Conservation (phyloP, 2,797 vertebrate genomes). For the Schizopygopsis malacanthus region DNA sequence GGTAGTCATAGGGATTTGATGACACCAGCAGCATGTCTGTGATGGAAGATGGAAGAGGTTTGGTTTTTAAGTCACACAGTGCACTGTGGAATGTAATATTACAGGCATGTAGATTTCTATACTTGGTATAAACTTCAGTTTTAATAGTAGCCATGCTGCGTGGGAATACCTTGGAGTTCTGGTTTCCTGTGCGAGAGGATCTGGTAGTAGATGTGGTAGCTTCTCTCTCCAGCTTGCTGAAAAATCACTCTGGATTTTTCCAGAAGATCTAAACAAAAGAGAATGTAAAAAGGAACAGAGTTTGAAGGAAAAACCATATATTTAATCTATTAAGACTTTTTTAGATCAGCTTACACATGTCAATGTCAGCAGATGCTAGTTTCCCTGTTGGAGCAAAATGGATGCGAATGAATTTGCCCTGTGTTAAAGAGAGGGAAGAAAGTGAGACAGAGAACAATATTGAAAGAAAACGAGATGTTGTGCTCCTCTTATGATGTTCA, state of each 20-base stretch:
- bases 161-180: slow-evolving; percentile 85
- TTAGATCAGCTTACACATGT: slow-evolving; percentile 86
- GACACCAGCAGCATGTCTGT: slow-evolving; percentile 93
- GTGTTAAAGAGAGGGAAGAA: slow-evolving; percentile 14
- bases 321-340: background rate
- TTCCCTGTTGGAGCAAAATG: slow-evolving; percentile 92
- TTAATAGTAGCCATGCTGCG: background rate
- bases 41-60: background rate
- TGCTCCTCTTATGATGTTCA: slow-evolving; percentile 38
- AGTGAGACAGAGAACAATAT: background rate
- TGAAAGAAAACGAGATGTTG: background rate
- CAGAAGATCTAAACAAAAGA: slow-evolving; percentile 84
- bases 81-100: background rate
- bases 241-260: slow-evolving; percentile 98
- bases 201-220: slow-evolving; percentile 95
- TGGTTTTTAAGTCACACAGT: background rate
- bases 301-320: background rate
- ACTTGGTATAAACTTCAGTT: background rate
- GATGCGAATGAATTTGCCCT: slow-evolving; percentile 97
- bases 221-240: slow-evolving; percentile 90
- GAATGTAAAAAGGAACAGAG: background rate
- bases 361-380: slow-evolving; percentile 91
- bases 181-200: slow-evolving; percentile 92
- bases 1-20: slow-evolving; percentile 92
- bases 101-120: background rate